These are phyloP conservation scores for Eupithecia centaureata DNA, from an alignment of 2,888 invertebrate species.

Conservation along the genomic window DNA sequence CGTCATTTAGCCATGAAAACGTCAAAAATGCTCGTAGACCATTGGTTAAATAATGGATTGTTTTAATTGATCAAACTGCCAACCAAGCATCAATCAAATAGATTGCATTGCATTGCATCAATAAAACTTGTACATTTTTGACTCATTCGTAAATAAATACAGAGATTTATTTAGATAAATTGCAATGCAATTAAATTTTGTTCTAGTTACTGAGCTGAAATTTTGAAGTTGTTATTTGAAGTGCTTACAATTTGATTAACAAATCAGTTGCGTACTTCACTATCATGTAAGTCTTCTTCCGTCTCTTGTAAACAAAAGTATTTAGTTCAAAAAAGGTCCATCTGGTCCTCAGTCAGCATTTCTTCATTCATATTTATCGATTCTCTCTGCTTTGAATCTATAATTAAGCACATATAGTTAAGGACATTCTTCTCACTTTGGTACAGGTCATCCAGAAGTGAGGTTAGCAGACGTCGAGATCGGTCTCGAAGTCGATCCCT, in stretches of 20 bases:
- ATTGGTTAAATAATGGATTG: not conserved
- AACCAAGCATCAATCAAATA: not conserved
- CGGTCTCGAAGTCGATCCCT: constrained; percentile 55
- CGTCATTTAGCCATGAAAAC: not conserved
- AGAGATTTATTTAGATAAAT: not conserved
- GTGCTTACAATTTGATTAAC: not conserved
- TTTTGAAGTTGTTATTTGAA: not conserved
- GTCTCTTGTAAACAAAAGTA: not conserved
- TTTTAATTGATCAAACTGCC: not conserved
- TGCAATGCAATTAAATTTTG: not conserved
- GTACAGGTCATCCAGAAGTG: constrained; percentile 66
- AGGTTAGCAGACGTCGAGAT: constrained; percentile 52
- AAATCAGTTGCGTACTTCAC: not conserved
- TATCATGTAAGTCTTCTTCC: not conserved
- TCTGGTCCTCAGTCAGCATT: not conserved
- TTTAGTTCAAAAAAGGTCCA: no score
- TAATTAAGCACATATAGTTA: no score
- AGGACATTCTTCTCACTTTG: not conserved
- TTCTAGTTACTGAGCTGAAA: not conserved
- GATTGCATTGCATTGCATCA: no score
- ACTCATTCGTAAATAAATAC: no score
- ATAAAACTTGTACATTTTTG: no score
- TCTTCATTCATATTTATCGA: not conserved
- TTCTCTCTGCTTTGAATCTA: not conserved
- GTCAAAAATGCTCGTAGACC: not conserved